Conservation (phyloP, 2,113 vertebrate species). For the Andinoacara biseriatus region DNA sequence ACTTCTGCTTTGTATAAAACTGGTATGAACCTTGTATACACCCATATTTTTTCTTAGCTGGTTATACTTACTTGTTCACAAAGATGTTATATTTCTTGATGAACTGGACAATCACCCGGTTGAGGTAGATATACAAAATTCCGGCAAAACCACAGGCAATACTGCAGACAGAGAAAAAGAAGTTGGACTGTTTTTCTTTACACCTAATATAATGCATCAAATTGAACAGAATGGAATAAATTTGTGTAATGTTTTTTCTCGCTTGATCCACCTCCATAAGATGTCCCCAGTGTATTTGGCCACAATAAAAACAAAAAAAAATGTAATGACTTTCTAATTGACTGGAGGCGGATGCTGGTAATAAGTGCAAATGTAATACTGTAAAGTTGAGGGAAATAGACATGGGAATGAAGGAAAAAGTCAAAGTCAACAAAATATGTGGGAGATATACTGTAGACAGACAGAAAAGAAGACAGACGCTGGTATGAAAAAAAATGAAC, state of each 20-base stretch:
- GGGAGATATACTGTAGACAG: not conserved
- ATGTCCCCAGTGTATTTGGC: not conserved
- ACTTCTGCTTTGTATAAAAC: not conserved
- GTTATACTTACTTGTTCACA: constrained; percentile 93
- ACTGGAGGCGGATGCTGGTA: not conserved
- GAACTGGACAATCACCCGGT: constrained; percentile 95
- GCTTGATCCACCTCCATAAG: not conserved
- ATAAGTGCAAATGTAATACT: not conserved
- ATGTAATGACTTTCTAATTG: constrained; percentile 13
- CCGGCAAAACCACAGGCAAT: constrained; percentile 96
- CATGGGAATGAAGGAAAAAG: not conserved
- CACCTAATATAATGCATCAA: not conserved
- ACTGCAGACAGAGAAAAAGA: constrained; percentile 69
- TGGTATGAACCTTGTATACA: not conserved
- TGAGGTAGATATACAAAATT: constrained; percentile 94
- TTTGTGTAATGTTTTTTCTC: not conserved
- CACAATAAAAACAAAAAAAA: constrained; percentile 13
- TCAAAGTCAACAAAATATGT: too few relatives aligned
- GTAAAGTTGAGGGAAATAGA: not conserved
- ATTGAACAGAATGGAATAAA: not conserved
- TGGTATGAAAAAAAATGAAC: not conserved
- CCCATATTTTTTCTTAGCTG: not conserved
- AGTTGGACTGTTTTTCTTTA: not conserved
- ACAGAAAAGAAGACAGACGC: not conserved
- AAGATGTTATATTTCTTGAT: constrained; percentile 97